These are phyloP conservation scores for Apotomis capreana DNA, from an alignment of 2,888 invertebrate species.

Conservation along the genomic window DNA sequence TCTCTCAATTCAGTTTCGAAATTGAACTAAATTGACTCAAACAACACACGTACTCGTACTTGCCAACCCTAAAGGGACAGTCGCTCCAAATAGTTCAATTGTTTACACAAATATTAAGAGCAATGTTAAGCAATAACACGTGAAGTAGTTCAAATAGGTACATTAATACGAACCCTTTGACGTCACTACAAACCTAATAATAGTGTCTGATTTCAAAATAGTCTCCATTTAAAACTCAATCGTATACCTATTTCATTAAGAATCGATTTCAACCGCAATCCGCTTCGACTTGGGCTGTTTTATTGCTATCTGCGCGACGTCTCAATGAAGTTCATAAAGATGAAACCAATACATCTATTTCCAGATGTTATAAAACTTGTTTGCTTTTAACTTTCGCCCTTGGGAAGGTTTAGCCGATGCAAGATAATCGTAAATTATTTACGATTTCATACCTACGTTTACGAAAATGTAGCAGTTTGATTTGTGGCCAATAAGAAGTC, in stretches of 20 bases:
- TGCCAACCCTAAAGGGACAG: not conserved
- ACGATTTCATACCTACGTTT: slow-evolving; percentile 56
- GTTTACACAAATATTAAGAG: slow-evolving; percentile 39
- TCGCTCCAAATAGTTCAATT: slow-evolving; percentile 27
- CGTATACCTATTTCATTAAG: not conserved
- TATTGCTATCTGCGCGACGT: slow-evolving; percentile 30
- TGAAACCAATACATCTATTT: slow-evolving; percentile 66
- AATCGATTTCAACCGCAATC: not conserved
- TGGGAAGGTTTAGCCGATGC: slow-evolving; percentile 63
- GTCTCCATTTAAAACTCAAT: not conserved
- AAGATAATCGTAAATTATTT: slow-evolving; percentile 64
- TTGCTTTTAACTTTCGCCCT: slow-evolving; percentile 70
- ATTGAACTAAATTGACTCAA: slow-evolving; percentile 14
- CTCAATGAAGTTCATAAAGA: slow-evolving; percentile 56
- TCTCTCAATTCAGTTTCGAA: slow-evolving; percentile 7
- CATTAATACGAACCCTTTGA: slow-evolving; percentile 59
- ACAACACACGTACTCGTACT: not conserved
- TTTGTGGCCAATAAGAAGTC: slow-evolving; percentile 65
- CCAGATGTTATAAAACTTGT: slow-evolving; percentile 69
- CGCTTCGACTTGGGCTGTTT: not conserved
- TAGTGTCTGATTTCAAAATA: slow-evolving; percentile 45
- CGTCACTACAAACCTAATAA: slow-evolving; percentile 44
- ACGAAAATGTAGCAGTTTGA: slow-evolving; percentile 60
- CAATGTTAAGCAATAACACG: slow-evolving; percentile 34
- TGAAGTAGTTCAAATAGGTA: slow-evolving; percentile 42